Evolutionary conservation across 2,113 vertebrate species (phyloP), one percentile per base, ranked within the genome.

Genomic region (Leucosticte australis): DNA sequence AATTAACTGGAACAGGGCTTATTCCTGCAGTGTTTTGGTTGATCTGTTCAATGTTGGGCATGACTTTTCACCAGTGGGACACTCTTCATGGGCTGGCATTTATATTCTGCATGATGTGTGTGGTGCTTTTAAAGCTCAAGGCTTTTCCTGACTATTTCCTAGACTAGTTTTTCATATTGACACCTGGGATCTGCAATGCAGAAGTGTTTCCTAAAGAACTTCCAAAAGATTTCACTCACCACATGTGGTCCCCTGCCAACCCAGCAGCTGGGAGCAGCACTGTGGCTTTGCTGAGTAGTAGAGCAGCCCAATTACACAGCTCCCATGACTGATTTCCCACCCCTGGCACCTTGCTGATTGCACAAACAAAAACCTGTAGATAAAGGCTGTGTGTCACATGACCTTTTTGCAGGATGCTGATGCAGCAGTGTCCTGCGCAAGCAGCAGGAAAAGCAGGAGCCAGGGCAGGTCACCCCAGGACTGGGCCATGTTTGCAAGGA

Each of bases 191-290:
- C 50, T 85, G 56, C 27, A 81, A 35, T 53, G n/a, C 71, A 68
- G 55, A 75, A 77, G 4, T 8, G 21, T 30, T 85, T 39, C 42
- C 55, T 31, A 20, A 87, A 91, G 47, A 50, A 39, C 11, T 81
- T 67, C 41, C 39, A 53, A 50, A 73, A 33, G 7, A 19, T 62
- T 87, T 75, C 49, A 37, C 35, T 30, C 14, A 39, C 26, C 44
- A 35, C 0, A 0, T 4, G 1, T 68, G 37, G 6, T 62, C 5
- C 31, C 12, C 37, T 86, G 67, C 26, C 37, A 60, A 16, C 0
- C 20, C 42, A 47, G 33, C 24, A 77, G 33, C 1, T 30, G 75
- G 44, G 9, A 59, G 26, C 49, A 90, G 59, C 37, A 35, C 4
- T 1, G 0, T 44, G 28, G n/a, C 26, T 83, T 65, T 60, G 13